Percentiles rank a stretch among this genome's conserved stretches.
These are phyloP conservation scores for Pycnomerus fuliginosus DNA, from an alignment of 2,888 invertebrate genomes.

Conservation along the genomic window DNA sequence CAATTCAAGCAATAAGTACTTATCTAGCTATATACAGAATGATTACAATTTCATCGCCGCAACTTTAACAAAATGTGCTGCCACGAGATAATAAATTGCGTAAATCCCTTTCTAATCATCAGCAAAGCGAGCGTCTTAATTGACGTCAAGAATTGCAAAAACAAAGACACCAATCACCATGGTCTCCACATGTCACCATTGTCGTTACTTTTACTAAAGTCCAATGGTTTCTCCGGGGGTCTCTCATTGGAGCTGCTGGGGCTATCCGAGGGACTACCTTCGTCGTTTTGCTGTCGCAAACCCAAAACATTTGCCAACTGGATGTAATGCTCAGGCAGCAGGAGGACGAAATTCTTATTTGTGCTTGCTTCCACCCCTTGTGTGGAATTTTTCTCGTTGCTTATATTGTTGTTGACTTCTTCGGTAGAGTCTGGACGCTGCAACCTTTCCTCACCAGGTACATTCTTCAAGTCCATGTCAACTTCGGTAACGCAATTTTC, in stretches of 20 bases:
- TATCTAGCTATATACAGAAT: no score
- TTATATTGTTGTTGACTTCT: slow-evolving; percentile 49
- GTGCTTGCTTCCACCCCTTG: slow-evolving; percentile 43
- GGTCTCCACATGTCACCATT: slow-evolving; percentile 58
- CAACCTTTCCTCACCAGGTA: slow-evolving; percentile 35
- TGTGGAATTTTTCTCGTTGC: slow-evolving; percentile 12
- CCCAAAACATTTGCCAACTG: slow-evolving; percentile 58
- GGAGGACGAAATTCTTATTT: slow-evolving; percentile 62
- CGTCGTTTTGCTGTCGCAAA: slow-evolving; percentile 36
- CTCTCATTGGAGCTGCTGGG: slow-evolving; percentile 13
- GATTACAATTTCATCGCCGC: no score
- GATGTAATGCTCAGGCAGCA: slow-evolving; percentile 63
- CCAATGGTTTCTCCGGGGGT: slow-evolving; percentile 53
- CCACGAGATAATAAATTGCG: no score
- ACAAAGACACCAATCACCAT: slow-evolving; percentile 52
- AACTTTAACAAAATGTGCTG: no score
- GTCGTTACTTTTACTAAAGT: slow-evolving; percentile 55
- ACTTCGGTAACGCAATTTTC: slow-evolving; percentile 64
- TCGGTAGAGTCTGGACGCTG: slow-evolving; percentile 52
- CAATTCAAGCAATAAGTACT: no score
- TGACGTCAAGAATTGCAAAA: no score
- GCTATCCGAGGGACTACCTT: neutral
- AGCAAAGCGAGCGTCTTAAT: no score
- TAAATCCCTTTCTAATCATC: no score
- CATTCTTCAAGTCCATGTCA: slow-evolving; percentile 54